Evolutionary conservation across 2,888 invertebrate genomes (phyloP).

Genomic region (Pasiphila rectangulata): DNA sequence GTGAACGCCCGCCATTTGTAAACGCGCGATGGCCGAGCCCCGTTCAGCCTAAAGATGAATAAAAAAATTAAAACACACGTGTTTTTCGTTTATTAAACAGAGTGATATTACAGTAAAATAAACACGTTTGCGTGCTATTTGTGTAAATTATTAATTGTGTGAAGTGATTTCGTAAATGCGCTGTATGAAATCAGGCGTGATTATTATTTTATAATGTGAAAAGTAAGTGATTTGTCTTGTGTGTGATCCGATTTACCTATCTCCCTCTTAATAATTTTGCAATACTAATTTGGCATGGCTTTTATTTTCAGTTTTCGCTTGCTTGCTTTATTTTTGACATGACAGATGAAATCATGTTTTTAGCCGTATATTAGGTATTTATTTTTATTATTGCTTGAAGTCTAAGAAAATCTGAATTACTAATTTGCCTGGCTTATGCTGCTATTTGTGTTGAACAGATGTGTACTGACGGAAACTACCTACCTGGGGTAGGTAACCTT

Average conservation of each 20-base stretch:
- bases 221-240: neutral
- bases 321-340: neutral
- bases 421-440: too few relatives aligned
- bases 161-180: neutral
- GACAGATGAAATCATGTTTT: neutral
- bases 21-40: slow-evolving; percentile 11
- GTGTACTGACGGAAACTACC: too few relatives aligned
- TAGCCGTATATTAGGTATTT: too few relatives aligned
- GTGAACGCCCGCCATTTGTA: neutral
- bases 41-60: slow-evolving; percentile 33
- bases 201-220: slow-evolving; percentile 1
- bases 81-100: neutral
- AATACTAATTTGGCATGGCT: too few relatives aligned
- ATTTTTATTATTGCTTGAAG: too few relatives aligned
- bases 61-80: slow-evolving; percentile 30
- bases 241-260: neutral
- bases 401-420: too few relatives aligned
- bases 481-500: too few relatives aligned
- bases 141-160: too few relatives aligned
- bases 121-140: neutral
- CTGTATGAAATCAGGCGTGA: neutral
- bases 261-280: too few relatives aligned
- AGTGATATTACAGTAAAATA: neutral
- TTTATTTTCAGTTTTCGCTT: neutral
- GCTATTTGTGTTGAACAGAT: too few relatives aligned